phyloP scores from a whole-genome alignment of 2,113 vertebrate genomes.

The Eolophus roseicapilla region DNA sequence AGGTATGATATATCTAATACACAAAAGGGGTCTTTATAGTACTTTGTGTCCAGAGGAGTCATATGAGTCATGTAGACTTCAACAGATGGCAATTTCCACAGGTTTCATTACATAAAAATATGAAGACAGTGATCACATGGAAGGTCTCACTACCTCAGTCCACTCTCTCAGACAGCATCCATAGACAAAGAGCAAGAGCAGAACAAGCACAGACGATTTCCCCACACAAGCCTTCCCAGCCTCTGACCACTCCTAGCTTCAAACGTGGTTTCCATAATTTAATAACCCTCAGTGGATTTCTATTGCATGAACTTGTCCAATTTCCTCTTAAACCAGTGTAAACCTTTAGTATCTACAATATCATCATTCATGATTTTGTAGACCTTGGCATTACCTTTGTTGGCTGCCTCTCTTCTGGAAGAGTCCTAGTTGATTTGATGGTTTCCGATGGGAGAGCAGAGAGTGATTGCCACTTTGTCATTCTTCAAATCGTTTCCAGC shows the following conservation, averaged over 20 bases:
- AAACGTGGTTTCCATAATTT: background rate
- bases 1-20: background rate
- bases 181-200: background rate
- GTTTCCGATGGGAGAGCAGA: background rate
- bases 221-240: background rate
- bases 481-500: background rate
- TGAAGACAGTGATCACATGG: background rate
- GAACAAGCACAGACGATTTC: background rate
- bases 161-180: background rate
- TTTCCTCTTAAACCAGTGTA: background rate
- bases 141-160: background rate
- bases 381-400: background rate
- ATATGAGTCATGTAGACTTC: background rate
- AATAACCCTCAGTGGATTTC: background rate
- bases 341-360: background rate
- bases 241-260: background rate
- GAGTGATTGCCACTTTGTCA: background rate
- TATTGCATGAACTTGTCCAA: background rate
- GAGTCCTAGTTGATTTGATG: background rate
- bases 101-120: background rate
- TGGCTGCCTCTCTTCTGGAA: background rate
- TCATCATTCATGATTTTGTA: background rate
- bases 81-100: background rate
- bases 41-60: background rate
- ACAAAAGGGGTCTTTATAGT: background rate